phyloP scores from a whole-genome alignment of 2,888 invertebrate genomes.

The Agrochola lychnidis region DNA sequence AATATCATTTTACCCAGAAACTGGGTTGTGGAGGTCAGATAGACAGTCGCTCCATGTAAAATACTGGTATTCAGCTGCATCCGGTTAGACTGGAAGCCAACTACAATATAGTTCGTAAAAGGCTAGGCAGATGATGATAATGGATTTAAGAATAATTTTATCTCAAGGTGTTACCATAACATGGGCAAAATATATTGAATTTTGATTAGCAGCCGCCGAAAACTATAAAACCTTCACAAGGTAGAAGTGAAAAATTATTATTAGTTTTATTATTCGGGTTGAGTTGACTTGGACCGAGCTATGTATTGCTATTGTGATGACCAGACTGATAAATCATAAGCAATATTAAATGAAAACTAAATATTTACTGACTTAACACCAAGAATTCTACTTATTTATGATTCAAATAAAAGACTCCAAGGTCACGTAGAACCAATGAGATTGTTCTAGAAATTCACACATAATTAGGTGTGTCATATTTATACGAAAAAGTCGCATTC shows the following conservation, averaged over 20 bases:
- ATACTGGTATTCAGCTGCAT: too few species aligned
- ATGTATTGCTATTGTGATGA: background rate
- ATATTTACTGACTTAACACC: constrained; percentile 17
- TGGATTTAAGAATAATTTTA: background rate
- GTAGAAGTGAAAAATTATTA: background rate
- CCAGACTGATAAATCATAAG: background rate
- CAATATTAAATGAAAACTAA: constrained; percentile 4
- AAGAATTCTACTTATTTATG: background rate
- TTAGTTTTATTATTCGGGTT: too few species aligned
- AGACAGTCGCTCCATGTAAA: too few species aligned
- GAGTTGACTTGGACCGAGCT: background rate
- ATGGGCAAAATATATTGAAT: background rate
- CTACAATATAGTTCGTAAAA: too few species aligned
- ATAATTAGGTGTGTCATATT: constrained; percentile 3
- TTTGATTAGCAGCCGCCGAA: background rate
- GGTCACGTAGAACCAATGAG: constrained; percentile 24
- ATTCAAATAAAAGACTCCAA: constrained; percentile 42
- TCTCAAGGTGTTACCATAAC: too few species aligned
- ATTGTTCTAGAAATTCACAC: constrained; percentile 53
- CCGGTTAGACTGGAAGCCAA: too few species aligned
- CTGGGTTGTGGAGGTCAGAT: too few species aligned
- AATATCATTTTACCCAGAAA: background rate
- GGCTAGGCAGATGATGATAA: too few species aligned
- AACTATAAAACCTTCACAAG: background rate
- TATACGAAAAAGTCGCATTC: constrained; percentile 19